These are phyloP conservation scores for Tauraco hartlaubi DNA, from an alignment of 2,797 vertebrate species.

Conservation along the genomic window DNA sequence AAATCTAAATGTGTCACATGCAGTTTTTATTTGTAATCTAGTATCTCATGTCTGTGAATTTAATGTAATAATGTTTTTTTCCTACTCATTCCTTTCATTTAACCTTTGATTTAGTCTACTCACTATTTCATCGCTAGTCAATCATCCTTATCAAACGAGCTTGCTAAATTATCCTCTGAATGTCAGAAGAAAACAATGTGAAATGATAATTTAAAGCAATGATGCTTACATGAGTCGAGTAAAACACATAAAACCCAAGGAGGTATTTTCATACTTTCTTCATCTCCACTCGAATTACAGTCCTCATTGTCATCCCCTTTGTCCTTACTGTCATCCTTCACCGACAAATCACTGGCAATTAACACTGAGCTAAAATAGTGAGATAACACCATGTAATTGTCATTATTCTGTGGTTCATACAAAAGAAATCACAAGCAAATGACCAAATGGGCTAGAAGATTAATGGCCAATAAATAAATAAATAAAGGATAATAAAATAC, in stretches of 20 bases:
- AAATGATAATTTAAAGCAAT: constrained; percentile 60
- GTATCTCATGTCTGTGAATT: background rate
- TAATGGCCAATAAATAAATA: constrained; percentile 33
- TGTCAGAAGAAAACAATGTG: constrained; percentile 53
- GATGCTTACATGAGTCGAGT: constrained; percentile 31
- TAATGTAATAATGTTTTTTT: background rate
- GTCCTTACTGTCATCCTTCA: constrained; percentile 1
- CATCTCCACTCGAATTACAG: constrained; percentile 32
- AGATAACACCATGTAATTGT: background rate
- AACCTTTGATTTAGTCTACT: background rate
- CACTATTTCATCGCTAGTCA: constrained; percentile 37
- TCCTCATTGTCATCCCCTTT: constrained; percentile 29
- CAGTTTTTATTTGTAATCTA: background rate
- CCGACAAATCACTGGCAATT: constrained; percentile 40
- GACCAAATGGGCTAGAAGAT: constrained; percentile 34
- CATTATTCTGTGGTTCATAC: constrained; percentile 16
- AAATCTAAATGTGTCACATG: background rate
- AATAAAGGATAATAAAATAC: background rate
- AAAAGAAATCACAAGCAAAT: constrained; percentile 21
- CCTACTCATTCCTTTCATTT: constrained; percentile 1
- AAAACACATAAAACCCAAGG: constrained; percentile 32
- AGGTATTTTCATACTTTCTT: constrained; percentile 59
- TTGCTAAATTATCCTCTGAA: constrained; percentile 56
- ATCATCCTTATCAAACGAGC: constrained; percentile 24
- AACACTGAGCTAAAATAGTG: background rate